A percentile compares a stretch with the other conserved stretches of the same genome.
phyloP scores from a whole-genome alignment of 2,113 vertebrate species.

The Ciconia maguari region DNA sequence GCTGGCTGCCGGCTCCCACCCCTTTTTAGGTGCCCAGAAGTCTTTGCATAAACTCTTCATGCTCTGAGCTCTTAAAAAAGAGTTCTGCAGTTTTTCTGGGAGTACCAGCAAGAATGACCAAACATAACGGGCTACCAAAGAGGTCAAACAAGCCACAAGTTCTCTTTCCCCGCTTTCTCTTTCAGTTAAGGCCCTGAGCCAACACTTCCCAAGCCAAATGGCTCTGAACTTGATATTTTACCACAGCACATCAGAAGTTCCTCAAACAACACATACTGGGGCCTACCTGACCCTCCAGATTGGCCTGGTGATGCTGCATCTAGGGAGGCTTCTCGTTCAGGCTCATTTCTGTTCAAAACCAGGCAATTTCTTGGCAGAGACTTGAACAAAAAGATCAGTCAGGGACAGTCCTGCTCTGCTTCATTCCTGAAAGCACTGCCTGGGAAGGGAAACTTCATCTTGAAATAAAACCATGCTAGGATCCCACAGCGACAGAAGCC shows the following conservation, averaged over 20 bases:
- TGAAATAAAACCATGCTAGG: neutral
- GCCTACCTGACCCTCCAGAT: neutral
- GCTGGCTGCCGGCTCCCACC: neutral
- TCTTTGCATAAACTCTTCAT: neutral
- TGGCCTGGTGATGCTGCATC: neutral
- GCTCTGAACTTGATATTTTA: neutral
- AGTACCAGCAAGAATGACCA: neutral
- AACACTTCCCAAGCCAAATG: neutral
- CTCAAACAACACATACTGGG: neutral
- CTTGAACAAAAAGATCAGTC: neutral
- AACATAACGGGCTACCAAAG: neutral
- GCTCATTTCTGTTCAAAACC: neutral
- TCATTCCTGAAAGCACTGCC: neutral
- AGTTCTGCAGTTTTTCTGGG: neutral
- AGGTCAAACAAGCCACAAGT: neutral
- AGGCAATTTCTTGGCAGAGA: neutral
- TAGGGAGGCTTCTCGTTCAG: neutral
- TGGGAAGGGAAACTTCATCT: neutral
- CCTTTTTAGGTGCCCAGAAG: neutral
- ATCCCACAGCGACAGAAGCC: neutral
- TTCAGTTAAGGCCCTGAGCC: neutral
- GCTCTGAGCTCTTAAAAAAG: neutral
- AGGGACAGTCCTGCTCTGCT: neutral
- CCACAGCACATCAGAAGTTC: neutral
- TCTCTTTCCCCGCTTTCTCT: neutral